phyloP scores from a whole-genome alignment of 2,113 vertebrate species.

The Tautogolabrus adspersus region DNA sequence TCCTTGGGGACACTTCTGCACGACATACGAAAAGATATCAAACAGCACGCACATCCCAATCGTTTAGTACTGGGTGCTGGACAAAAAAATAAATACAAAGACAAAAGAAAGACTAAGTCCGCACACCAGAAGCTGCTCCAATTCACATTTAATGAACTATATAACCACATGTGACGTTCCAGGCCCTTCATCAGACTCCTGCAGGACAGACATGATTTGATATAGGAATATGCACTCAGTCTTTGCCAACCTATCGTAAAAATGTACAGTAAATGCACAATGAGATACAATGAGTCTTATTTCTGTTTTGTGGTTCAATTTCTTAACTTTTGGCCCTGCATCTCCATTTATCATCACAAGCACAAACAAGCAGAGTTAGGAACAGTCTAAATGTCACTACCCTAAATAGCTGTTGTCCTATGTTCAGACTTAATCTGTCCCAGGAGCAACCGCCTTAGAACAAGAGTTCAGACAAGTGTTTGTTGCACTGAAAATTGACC shows the following conservation, averaged over 20 bases:
- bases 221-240: background rate
- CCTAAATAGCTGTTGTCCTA: constrained; percentile 25
- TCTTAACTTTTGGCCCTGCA: constrained; percentile 12
- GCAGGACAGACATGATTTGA: background rate
- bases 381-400: constrained; percentile 23
- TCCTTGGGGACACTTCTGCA: background rate
- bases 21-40: background rate
- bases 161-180: no score
- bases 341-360: constrained; percentile 9
- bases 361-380: constrained; percentile 9
- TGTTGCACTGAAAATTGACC: constrained; percentile 29
- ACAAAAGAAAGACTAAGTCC: no score
- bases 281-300: background rate
- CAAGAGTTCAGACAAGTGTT: constrained; percentile 33
- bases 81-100: no score
- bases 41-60: no score
- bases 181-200: no score
- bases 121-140: no score
- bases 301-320: background rate
- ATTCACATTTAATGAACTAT: no score
- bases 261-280: background rate
- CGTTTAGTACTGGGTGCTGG: no score
- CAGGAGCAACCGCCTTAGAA: constrained; percentile 23
- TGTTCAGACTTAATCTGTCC: constrained; percentile 37
- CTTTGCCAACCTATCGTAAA: background rate